Base-by-base conservation (phyloP, 1,140 invertebrate species). In the Contarinia nasturtii region DNA sequence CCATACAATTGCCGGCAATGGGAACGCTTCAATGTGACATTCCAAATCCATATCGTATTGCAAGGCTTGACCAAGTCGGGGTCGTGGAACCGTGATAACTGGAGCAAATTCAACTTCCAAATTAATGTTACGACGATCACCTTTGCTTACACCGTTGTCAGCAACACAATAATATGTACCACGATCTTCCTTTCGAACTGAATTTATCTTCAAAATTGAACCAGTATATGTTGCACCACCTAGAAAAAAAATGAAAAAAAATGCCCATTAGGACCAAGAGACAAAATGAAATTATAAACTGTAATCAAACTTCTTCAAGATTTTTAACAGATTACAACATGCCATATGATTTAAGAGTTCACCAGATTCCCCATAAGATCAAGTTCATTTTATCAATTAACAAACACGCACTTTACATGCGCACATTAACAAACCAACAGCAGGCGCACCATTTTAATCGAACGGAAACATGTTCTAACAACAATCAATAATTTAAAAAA, bases 161-260 rank as follows among this genome's bases (percentile, higher is more conserved):
- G 88, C 89, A 12, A 93, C 83, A 55, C 90, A 94, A 60, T 91
- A 92, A 63, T 92, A 92, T 0, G 86, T 92, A 36, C 88, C 88
- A 41, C 87, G 73, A 64, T 91, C 84, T 62, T 90, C 84, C 59
- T 90, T 92, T 37, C 73, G 76, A n/a, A 88, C 78, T 0, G 69
- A 55, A 21, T 75, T 67, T 46, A 94, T 89, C 61, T 82, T 82
- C 52, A 93, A 65, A n/a, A 77, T 70, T 57, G 89, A 89, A 18
- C 88, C 88, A 49, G 85, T 82, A 63, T 55, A 72, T 56, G 61
- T 64, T 27, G 61, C 61, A 44, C 61, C 63, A 52, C 63, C 61
- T 64, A 58, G 7, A 60, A 59, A 1, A 8, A 36, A 33, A 18
- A 43, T 43, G 27, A 27, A 27, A 27, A 27, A 27, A n/a, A n/a